A percentile compares a stretch with the other conserved stretches of the same genome.
phyloP scores from a whole-genome alignment of 2,797 vertebrate genomes.

The Calcarius lapponicus region DNA sequence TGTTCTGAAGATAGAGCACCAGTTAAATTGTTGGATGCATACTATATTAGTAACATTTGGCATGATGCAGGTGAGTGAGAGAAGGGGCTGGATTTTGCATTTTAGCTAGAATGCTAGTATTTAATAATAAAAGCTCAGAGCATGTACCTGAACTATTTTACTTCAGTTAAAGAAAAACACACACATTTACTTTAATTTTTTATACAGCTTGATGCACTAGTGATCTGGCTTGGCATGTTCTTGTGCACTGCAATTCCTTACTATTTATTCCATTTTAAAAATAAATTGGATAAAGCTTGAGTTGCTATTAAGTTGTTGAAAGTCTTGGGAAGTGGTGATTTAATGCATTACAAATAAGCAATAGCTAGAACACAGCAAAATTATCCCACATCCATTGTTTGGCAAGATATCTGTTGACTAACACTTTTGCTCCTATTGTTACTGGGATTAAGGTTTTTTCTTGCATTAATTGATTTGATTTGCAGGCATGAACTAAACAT shows the following conservation, averaged over 20 bases:
- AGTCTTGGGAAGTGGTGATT: background rate
- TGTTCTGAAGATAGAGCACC: background rate
- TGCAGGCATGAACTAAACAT: constrained; percentile 93
- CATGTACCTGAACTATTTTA: background rate
- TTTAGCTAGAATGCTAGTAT: background rate
- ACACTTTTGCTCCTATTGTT: constrained; percentile 76
- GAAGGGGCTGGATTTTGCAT: background rate
- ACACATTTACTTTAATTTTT: background rate
- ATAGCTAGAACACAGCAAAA: background rate
- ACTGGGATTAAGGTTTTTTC: constrained; percentile 78
- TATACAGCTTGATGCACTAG: constrained; percentile 28
- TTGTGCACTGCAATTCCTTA: constrained; percentile 27
- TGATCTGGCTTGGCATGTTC: constrained; percentile 44
- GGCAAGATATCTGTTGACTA: constrained; percentile 74
- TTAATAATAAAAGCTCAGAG: background rate
- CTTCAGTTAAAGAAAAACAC: background rate
- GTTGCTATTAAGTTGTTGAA: background rate
- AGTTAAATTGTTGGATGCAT: background rate
- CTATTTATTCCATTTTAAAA: background rate
- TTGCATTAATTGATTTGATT: constrained; percentile 82
- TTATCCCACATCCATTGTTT: constrained; percentile 84
- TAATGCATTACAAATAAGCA: background rate
- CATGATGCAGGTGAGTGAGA: background rate
- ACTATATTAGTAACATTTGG: background rate
- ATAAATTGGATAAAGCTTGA: background rate